Evolutionary conservation across 2,888 invertebrate species (phyloP).

Genomic region (Siphlonurus alternatus): DNA sequence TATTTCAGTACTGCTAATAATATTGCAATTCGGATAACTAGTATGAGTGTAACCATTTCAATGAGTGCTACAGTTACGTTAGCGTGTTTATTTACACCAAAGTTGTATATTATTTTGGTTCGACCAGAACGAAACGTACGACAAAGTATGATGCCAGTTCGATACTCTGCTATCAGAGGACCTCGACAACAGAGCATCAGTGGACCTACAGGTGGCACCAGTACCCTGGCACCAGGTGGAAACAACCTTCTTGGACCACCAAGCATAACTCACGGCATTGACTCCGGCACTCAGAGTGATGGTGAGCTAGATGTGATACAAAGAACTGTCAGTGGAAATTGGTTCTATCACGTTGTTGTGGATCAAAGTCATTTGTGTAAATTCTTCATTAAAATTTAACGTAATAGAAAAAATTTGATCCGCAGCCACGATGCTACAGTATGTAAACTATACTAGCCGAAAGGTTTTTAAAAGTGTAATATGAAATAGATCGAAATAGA

Average conservation of each 20-base stretch:
- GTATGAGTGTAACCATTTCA: conserved; percentile 90
- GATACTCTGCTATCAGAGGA: conserved; percentile 23
- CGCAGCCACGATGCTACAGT: too few relatives aligned
- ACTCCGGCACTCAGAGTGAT: conserved; percentile 25
- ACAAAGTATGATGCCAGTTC: conserved; percentile 67
- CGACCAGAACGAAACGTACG: conserved; percentile 80
- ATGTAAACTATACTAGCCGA: too few relatives aligned
- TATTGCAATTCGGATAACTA: conserved; percentile 79
- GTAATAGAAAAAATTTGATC: too few relatives aligned
- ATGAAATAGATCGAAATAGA: too few relatives aligned
- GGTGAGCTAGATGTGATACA: too few relatives aligned
- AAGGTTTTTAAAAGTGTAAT: too few relatives aligned
- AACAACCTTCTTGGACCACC: conserved; percentile 13
- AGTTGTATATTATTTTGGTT: conserved; percentile 78
- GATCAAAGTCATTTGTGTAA: too few relatives aligned
- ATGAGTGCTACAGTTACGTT: conserved; percentile 87
- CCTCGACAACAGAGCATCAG: conserved; percentile 6
- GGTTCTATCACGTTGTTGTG: too few relatives aligned
- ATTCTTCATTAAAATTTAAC: too few relatives aligned
- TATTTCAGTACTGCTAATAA: conserved; percentile 93
- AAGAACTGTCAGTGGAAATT: too few relatives aligned
- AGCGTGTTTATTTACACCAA: conserved; percentile 84
- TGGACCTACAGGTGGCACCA: conserved; percentile 2
- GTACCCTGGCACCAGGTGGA: conserved; percentile 11
- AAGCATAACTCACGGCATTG: conserved; percentile 21